These are phyloP conservation scores for Neocrepidodera transversa DNA, from an alignment of 2,888 invertebrate species.

Conservation along the genomic window DNA sequence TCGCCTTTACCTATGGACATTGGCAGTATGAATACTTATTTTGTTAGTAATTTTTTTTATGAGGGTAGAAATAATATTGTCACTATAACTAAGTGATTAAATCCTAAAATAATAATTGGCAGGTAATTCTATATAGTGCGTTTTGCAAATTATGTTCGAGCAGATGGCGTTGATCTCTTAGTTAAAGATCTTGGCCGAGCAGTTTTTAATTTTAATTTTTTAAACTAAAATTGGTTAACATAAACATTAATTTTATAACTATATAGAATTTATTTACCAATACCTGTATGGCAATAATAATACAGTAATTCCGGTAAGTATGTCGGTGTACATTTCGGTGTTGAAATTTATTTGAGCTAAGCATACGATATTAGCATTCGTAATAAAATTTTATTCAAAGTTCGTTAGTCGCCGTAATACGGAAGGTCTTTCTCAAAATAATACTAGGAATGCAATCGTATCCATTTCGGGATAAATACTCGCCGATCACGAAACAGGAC, in stretches of 20 bases:
- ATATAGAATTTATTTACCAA: slow-evolving; percentile 29
- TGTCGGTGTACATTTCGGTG: slow-evolving; percentile 35
- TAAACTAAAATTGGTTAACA: no score
- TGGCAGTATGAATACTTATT: no score
- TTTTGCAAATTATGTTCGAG: no score
- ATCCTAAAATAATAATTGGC: no score
- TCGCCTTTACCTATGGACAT: no score
- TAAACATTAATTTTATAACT: background rate
- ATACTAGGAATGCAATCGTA: slow-evolving; percentile 34
- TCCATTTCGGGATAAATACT: slow-evolving; percentile 41
- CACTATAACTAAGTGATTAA: no score
- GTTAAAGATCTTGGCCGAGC: no score
- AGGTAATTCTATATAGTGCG: no score
- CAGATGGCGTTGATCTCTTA: no score
- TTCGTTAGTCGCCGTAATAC: slow-evolving; percentile 32
- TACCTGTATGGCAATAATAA: slow-evolving; percentile 31
- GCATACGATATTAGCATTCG: slow-evolving; percentile 46
- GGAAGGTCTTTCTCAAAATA: slow-evolving; percentile 35
- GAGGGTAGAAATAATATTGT: no score
- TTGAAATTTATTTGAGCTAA: slow-evolving; percentile 41
- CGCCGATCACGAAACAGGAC: slow-evolving; percentile 42
- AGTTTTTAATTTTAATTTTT: no score
- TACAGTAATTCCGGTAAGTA: slow-evolving; percentile 33
- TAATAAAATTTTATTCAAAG: slow-evolving; percentile 45
- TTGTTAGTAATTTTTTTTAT: no score